Evolutionary conservation across 2,797 vertebrate genomes (phyloP).

Genomic region (Cryptoprocta ferox): DNA sequence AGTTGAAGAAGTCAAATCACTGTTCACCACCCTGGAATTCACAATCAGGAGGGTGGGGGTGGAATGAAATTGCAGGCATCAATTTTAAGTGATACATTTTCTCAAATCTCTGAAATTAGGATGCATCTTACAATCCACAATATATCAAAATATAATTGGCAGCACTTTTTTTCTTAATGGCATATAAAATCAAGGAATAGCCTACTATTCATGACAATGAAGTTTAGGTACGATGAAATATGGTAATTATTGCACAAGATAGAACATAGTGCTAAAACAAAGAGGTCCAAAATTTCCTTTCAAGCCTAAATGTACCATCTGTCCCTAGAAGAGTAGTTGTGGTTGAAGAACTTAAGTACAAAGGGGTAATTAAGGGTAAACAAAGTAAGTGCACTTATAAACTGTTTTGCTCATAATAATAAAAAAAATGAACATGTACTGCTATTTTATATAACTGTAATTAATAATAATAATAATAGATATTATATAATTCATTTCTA

Average conservation of each 20-base stretch:
- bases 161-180: background rate
- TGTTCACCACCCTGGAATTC: background rate
- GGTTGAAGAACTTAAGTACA: background rate
- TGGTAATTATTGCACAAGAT: background rate
- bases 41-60: background rate
- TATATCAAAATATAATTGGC: background rate
- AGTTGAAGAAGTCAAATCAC: background rate
- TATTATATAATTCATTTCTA: background rate
- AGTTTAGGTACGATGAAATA: conserved; percentile 13
- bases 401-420: background rate
- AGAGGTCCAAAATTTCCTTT: background rate
- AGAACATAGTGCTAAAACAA: background rate
- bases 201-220: background rate
- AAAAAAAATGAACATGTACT: background rate
- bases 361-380: background rate
- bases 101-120: conserved; percentile 11
- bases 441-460: background rate
- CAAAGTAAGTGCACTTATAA: background rate
- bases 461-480: background rate
- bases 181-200: background rate
- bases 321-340: background rate
- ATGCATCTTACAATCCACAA: background rate
- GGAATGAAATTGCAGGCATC: background rate
- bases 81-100: background rate
- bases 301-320: background rate